Evolutionary conservation across 2,888 invertebrate species (phyloP).

Genomic region (Hesperia comma): DNA sequence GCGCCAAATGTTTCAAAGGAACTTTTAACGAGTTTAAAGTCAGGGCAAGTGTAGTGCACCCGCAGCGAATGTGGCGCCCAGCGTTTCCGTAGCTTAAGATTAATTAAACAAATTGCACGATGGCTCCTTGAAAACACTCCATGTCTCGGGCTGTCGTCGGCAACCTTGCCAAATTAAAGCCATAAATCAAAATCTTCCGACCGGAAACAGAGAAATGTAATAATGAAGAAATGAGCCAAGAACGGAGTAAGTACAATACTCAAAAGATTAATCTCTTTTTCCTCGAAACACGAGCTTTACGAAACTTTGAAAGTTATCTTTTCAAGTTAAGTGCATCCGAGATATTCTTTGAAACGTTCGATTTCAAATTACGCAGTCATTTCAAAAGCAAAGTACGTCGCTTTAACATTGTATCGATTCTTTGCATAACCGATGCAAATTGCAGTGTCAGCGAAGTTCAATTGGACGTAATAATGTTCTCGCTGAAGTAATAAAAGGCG

Average conservation of each 20-base stretch:
- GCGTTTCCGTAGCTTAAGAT: constrained; percentile 76
- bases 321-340: constrained; percentile 26
- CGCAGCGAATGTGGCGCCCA: constrained; percentile 59
- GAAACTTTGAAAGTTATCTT: constrained; percentile 28
- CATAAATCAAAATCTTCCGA: constrained; percentile 81
- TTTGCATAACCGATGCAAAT: constrained; percentile 50
- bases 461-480: constrained; percentile 35
- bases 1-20: constrained; percentile 82
- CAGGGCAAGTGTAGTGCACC: constrained; percentile 80
- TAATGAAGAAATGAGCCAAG: constrained; percentile 70
- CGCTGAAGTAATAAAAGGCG: constrained; percentile 44
- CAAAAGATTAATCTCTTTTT: constrained; percentile 63
- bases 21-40: constrained; percentile 84
- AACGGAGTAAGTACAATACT: constrained; percentile 54
- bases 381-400: constrained; percentile 24
- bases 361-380: constrained; percentile 29
- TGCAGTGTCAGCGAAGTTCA: constrained; percentile 53
- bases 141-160: constrained; percentile 82
- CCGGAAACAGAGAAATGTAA: constrained; percentile 77
- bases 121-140: constrained; percentile 83
- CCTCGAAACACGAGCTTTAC: constrained; percentile 25
- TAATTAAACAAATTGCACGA: constrained; percentile 84
- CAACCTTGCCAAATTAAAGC: constrained; percentile 83
- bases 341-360: constrained; percentile 14
- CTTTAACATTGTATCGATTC: constrained; percentile 35